Conservation (phyloP, 2,113 vertebrate species). For the Motacilla alba region DNA sequence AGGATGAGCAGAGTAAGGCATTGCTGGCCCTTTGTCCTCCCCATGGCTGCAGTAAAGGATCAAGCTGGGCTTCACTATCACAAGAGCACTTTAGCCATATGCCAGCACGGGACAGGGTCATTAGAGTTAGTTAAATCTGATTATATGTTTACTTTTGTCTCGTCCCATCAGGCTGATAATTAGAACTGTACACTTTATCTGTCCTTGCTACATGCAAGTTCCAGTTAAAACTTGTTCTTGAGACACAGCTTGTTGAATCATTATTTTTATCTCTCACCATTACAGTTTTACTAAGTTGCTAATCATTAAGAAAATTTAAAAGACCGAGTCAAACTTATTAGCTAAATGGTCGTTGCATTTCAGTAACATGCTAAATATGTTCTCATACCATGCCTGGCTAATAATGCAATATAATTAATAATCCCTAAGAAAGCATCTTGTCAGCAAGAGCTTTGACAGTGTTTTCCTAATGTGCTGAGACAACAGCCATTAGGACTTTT, state of each 20-base stretch:
- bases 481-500: conserved; percentile 53
- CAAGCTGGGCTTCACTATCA: neutral
- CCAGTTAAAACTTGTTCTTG: conserved; percentile 51
- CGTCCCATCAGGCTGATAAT: neutral
- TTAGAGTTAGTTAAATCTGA: neutral
- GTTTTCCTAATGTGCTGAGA: conserved; percentile 63
- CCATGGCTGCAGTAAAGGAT: neutral
- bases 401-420: conserved; percentile 74
- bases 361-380: conserved; percentile 50
- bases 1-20: neutral
- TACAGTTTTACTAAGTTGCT: conserved; percentile 74
- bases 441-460: conserved; percentile 67
- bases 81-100: neutral
- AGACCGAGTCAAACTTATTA: conserved; percentile 47
- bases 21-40: neutral
- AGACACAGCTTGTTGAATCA: conserved; percentile 21
- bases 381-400: conserved; percentile 42
- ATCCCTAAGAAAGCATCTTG: conserved; percentile 68
- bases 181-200: conserved; percentile 1
- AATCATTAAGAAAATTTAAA: conserved; percentile 73
- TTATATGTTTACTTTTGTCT: neutral
- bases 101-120: neutral
- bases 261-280: conserved; percentile 50
- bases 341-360: conserved; percentile 64
- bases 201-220: neutral